Evolutionary conservation across 2,888 invertebrate genomes (phyloP).

Genomic region (Blera fallax): DNA sequence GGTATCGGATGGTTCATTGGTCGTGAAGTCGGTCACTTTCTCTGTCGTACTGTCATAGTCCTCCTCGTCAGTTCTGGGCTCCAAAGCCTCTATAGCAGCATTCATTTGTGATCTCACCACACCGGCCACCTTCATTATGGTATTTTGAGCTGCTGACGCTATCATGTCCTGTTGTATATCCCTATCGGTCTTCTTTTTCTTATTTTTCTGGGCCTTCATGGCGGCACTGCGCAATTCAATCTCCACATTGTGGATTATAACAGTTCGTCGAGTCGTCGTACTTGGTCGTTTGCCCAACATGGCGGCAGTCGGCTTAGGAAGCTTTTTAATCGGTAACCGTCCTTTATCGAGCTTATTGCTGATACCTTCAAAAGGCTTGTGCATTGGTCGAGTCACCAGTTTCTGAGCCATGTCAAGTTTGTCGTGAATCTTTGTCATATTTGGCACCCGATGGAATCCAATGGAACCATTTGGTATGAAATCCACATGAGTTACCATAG

Average conservation of each 20-base stretch:
- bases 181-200: conserved; percentile 48
- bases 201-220: not conserved
- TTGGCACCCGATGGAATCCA: conserved; percentile 76
- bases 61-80: conserved; percentile 22
- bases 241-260: conserved; percentile 79
- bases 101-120: conserved; percentile 46
- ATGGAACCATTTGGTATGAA: conserved; percentile 75
- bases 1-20: not conserved
- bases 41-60: not conserved
- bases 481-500: conserved; percentile 74
- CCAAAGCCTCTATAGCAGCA: conserved; percentile 23
- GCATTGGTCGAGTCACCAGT: conserved; percentile 80
- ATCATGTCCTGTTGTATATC: not conserved
- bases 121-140: conserved; percentile 47
- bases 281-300: conserved; percentile 66
- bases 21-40: not conserved
- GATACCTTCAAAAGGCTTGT: conserved; percentile 75
- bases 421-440: conserved; percentile 83
- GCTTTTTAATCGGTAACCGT: conserved; percentile 73
- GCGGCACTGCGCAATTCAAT: conserved; percentile 77
- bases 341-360: conserved; percentile 79
- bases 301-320: conserved; percentile 29
- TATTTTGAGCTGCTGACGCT: conserved; percentile 27
- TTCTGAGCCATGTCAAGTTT: conserved; percentile 84
- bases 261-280: conserved; percentile 76